phyloP scores from a whole-genome alignment of 2,113 vertebrate species.

The Nestor notabilis region DNA sequence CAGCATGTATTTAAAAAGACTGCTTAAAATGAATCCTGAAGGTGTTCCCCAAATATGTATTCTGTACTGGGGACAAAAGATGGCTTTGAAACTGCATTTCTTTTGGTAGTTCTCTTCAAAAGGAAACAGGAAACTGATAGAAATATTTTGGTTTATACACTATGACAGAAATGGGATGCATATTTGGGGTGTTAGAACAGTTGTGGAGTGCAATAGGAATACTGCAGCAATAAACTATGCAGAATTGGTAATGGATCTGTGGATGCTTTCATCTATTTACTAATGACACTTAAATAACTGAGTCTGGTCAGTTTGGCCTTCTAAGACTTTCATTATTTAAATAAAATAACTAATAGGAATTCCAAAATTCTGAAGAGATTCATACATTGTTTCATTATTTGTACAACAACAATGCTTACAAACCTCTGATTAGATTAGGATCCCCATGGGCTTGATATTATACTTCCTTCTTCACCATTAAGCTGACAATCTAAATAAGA shows the following conservation, averaged over 20 bases:
- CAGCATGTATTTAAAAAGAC: neutral
- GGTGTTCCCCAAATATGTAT: neutral
- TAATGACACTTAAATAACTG: neutral
- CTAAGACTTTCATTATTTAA: neutral
- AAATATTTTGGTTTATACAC: neutral
- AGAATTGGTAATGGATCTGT: neutral
- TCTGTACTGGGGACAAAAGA: neutral
- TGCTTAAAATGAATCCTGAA: neutral
- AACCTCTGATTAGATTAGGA: neutral
- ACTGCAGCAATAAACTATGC: neutral
- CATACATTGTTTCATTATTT: neutral
- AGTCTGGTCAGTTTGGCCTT: neutral
- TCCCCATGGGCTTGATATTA: neutral
- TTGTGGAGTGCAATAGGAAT: neutral
- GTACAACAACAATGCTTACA: neutral
- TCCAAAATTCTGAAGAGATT: neutral
- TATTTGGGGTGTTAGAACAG: neutral
- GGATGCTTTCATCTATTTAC: neutral
- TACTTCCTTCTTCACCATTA: neutral
- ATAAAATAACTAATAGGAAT: neutral
- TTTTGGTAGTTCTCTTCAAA: neutral
- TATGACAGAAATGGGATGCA: neutral
- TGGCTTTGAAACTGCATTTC: neutral
- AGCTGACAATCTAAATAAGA: neutral
- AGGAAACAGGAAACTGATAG: neutral